Evolutionary conservation across 1,140 invertebrate species (phyloP), one percentile per base, ranked within the genome.

Genomic region (Zaprionus lachaisei): DNA sequence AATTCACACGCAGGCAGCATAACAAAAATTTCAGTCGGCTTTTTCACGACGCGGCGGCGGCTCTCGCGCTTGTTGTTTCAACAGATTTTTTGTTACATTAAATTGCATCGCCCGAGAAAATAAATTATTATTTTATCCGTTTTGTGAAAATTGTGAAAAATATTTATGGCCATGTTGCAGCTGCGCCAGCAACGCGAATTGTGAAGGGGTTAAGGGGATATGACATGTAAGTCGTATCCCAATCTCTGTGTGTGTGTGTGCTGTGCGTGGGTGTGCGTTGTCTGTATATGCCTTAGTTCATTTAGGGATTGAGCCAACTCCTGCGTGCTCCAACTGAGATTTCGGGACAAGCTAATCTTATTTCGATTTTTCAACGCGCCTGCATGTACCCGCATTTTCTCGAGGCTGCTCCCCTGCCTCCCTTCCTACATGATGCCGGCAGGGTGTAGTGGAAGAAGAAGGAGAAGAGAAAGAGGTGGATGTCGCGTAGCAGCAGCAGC

Each of bases 11-110:
- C 83, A 87, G 82, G 58, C 54, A 71, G 73, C 73, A 87, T 86
- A 87, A 87, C 77, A 80, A 83, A 83, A 87, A 87, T 80, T 87
- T 87, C 78, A 87, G 83, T 87, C 83, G 83, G 80, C 72, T 87
- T 87, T 87, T 83, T 87, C 83, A 80, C 83, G 77, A 78, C 83
- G 80, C 76, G 72, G 41, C 41, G 41, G 41, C 41, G 41, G n/a
- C 41, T 47, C 67, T 57, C 84, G 83, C 80, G 83, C 80, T 87
- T 86, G 73, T 83, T 86, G 54, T 83, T 69, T 58, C 64, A 70
- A 77, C 65, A 71, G 62, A 66, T 20, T 58, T 72, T 73, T 51
- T 26, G 65, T 56, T 61, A 44, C 41, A 57, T 41, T 14, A 51
- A 76, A 67, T n/a, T 68, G 61, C 56, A 60, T 47, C 51, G 72